phyloP scores from a whole-genome alignment of 2,113 vertebrate species.

The Pungitius pungitius region DNA sequence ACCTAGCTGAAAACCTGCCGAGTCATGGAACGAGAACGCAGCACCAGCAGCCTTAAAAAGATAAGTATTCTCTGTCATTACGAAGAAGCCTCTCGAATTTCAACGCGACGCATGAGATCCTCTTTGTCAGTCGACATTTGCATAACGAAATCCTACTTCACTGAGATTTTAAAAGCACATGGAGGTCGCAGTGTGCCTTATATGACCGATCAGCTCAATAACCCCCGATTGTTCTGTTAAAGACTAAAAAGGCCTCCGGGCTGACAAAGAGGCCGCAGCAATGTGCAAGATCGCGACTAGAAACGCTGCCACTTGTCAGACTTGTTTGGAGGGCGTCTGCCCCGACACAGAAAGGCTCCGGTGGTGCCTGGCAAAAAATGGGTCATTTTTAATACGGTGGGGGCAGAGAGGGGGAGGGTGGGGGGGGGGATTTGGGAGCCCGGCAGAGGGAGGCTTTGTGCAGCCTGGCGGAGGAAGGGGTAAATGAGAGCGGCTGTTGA shows the following conservation, averaged over 20 bases:
- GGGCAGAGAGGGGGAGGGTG: conserved; percentile 40
- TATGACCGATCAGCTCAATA: conserved; percentile 32
- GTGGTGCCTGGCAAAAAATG: conserved; percentile 60
- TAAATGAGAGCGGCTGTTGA: conserved; percentile 13
- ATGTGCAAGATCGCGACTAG: not conserved
- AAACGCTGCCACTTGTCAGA: conserved; percentile 22
- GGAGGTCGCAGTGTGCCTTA: conserved; percentile 11
- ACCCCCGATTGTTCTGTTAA: conserved; percentile 11
- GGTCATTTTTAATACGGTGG: conserved; percentile 71
- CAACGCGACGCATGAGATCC: conserved; percentile 17
- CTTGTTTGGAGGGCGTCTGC: conserved; percentile 29
- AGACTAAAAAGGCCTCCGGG: not conserved
- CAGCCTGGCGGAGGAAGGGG: conserved; percentile 17
- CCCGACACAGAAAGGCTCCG: conserved; percentile 31
- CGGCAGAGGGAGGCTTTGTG: conserved; percentile 47
- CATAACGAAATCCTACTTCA: conserved; percentile 45
- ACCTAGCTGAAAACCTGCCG: not conserved
- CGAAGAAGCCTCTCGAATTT: conserved; percentile 9
- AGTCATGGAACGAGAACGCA: not conserved
- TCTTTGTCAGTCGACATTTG: conserved; percentile 23
- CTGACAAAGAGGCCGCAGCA: not conserved
- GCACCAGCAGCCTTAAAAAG: not conserved
- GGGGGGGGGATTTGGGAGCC: conserved; percentile 36
- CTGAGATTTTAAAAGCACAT: conserved; percentile 28
- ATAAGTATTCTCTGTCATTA: no score